These are phyloP conservation scores for Tachuris rubrigastra DNA, from an alignment of 2,113 vertebrate genomes.

Conservation along the genomic window DNA sequence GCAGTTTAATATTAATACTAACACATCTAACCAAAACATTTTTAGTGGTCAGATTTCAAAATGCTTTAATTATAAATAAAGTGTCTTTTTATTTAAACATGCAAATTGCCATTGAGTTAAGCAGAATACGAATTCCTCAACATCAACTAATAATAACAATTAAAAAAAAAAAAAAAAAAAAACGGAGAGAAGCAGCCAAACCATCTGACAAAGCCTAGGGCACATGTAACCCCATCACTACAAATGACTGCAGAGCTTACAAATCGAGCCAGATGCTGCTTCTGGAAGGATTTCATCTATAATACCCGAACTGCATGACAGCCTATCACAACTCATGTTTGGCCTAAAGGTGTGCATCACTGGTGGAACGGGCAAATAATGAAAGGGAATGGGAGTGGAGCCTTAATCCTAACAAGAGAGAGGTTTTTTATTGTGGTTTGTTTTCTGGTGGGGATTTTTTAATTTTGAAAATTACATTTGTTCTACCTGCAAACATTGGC, in stretches of 20 bases:
- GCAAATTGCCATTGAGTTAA: constrained; percentile 18
- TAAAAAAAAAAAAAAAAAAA: not conserved
- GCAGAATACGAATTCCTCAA: not conserved
- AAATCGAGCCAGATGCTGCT: constrained; percentile 70
- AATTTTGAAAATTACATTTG: constrained; percentile 18
- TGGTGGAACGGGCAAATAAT: not conserved
- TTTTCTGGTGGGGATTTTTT: not conserved
- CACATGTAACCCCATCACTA: constrained; percentile 64
- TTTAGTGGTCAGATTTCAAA: constrained; percentile 12
- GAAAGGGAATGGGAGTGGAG: not conserved
- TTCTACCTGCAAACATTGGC: constrained; percentile 54
- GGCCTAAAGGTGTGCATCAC: constrained; percentile 61
- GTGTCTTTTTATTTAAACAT: not conserved
- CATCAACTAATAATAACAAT: constrained; percentile 6
- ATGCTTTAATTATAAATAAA: not conserved
- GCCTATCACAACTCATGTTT: constrained; percentile 62
- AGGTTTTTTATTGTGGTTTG: not conserved
- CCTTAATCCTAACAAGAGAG: not conserved
- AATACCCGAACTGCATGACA: constrained; percentile 53
- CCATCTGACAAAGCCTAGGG: constrained; percentile 70
- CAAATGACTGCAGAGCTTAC: constrained; percentile 66
- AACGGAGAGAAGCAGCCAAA: constrained; percentile 51
- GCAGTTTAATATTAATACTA: not conserved
- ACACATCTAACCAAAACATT: not conserved
- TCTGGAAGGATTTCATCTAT: constrained; percentile 72